These are phyloP conservation scores for Melanotaenia trifasciata DNA, from an alignment of 2,797 vertebrate species.

Conservation along the genomic window DNA sequence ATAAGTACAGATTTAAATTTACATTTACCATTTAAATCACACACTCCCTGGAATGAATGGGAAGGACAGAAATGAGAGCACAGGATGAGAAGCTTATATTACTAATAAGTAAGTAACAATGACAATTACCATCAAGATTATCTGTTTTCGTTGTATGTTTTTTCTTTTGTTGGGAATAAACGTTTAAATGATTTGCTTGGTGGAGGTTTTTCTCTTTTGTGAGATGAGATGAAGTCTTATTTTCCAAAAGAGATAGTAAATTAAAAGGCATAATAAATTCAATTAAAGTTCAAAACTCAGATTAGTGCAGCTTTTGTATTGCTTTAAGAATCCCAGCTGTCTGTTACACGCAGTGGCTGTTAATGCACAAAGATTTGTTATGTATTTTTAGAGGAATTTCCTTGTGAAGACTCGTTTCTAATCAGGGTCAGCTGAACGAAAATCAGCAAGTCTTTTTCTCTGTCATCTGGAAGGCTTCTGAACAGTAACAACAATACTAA, in stretches of 20 bases:
- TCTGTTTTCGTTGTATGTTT: no score
- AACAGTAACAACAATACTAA: not conserved
- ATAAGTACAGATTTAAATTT: no score
- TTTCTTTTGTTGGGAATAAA: not conserved
- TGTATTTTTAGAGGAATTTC: not conserved
- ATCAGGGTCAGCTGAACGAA: not conserved
- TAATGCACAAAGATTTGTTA: not conserved
- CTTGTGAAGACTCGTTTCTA: slow-evolving; percentile 2
- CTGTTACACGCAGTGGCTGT: not conserved
- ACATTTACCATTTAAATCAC: no score
- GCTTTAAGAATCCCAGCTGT: not conserved
- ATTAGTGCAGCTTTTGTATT: slow-evolving; percentile 1
- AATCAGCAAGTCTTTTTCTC: not conserved
- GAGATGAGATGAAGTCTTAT: not conserved
- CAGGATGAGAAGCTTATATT: no score
- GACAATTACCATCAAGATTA: no score
- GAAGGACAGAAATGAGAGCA: no score
- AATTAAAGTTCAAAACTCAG: not conserved
- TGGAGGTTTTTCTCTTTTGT: not conserved
- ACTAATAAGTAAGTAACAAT: no score
- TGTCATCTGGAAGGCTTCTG: not conserved
- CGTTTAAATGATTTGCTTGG: not conserved
- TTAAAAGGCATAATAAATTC: not conserved
- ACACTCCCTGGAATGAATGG: no score
- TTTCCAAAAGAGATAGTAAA: not conserved